phyloP scores from a whole-genome alignment of 2,888 invertebrate genomes.

The Drosophila stalkeri region DNA sequence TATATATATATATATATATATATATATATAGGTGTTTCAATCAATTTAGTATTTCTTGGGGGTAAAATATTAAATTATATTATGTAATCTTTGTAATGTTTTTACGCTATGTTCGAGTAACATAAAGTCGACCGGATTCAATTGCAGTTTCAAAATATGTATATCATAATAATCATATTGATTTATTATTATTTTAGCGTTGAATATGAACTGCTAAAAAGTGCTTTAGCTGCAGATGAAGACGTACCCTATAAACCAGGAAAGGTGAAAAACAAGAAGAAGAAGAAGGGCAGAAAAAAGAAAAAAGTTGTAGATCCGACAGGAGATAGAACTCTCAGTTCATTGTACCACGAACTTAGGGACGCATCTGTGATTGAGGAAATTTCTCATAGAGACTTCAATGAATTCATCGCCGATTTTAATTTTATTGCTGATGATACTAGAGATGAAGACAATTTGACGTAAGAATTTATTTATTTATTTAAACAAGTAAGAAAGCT shows the following conservation, averaged over 20 bases:
- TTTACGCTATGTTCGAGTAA: background rate
- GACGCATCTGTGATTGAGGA: constrained; percentile 86
- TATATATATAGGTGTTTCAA: no score
- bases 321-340: constrained; percentile 87
- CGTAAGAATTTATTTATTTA: constrained; percentile 52
- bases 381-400: constrained; percentile 86
- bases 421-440: constrained; percentile 86
- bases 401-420: constrained; percentile 89
- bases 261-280: constrained; percentile 65
- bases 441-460: constrained; percentile 70
- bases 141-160: background rate
- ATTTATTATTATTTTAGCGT: constrained; percentile 61
- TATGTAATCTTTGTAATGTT: background rate
- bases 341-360: constrained; percentile 89
- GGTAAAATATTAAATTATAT: no score
- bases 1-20: no score
- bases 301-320: constrained; percentile 87
- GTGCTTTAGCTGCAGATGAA: constrained; percentile 84
- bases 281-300: constrained; percentile 81
- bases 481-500: no score
- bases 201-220: constrained; percentile 84
- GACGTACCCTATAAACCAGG: constrained; percentile 76
- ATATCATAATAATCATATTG: background rate
- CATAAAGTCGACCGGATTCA: background rate
- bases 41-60: no score